phyloP scores from a whole-genome alignment of 2,113 vertebrate genomes.

The Menidia beryllina region DNA sequence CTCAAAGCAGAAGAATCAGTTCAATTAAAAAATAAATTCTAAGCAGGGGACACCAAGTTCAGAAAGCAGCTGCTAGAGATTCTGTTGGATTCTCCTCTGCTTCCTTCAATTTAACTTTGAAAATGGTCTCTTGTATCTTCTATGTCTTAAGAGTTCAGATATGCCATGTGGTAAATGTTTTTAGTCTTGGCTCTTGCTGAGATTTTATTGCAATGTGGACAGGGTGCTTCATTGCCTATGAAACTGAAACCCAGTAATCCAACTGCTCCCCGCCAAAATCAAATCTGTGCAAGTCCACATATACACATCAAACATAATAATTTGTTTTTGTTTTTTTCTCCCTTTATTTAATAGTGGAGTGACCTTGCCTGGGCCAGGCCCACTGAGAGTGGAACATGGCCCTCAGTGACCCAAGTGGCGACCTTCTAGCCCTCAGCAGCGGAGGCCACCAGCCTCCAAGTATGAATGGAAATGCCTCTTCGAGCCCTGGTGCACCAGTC shows the following conservation, averaged over 20 bases:
- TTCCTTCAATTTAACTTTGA: too few relatives aligned
- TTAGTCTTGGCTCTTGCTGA: background rate
- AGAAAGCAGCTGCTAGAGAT: too few relatives aligned
- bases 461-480: constrained; percentile 16
- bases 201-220: background rate
- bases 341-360: constrained; percentile 52
- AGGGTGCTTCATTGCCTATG: too few relatives aligned
- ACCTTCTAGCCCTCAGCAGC: constrained; percentile 58
- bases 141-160: too few relatives aligned
- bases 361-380: constrained; percentile 42
- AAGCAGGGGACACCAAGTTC: too few relatives aligned
- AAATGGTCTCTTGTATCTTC: too few relatives aligned
- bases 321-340: background rate
- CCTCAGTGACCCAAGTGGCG: constrained; percentile 59
- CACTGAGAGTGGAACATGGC: constrained; percentile 69
- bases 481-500: constrained; percentile 1
- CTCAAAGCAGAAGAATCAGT: too few relatives aligned
- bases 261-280: constrained; percentile 4
- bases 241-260: constrained; percentile 2
- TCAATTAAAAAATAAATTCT: too few relatives aligned
- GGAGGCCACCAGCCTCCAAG: constrained; percentile 41
- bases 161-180: too few relatives aligned
- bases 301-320: constrained; percentile 8
- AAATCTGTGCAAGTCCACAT: background rate
- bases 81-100: too few relatives aligned